Base-by-base conservation (phyloP, 2,888 invertebrate genomes). In the Drosophila kambysellisi region DNA sequence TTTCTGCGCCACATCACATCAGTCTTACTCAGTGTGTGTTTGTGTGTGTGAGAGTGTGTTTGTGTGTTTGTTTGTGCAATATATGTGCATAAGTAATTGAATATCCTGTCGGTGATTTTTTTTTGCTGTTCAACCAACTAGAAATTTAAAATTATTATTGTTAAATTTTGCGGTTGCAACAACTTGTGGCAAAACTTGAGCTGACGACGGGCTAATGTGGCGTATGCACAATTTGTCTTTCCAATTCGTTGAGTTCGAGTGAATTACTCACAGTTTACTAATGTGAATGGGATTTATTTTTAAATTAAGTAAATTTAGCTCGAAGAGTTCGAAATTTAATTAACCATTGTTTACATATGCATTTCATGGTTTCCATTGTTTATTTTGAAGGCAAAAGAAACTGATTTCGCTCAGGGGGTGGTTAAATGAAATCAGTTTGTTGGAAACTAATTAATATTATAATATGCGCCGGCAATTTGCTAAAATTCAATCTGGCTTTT, bases 371-470 rank as follows among this genome's bases (percentile, higher is more conserved):
- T 65, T 57, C 53, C 60, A 39, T 70, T 72, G 60, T 60, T 81
- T 64, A 63, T 74, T 56, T 30, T 48, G 1, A 11, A n/a, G 51
- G 41, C 69, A 43, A 46, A 59, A 50, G 53, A 43, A 4, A 48
- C 48, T 8, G 30, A 12, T 43, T 15, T 12, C 3, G 50, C 67
- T 12, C 37, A 48, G 35, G 35, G 43, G 32, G 58, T 11, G 30
- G 30, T 30, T 51, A 43, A 68, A 29, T 43, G 52, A 56, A 86
- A 67, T 70, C 75, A 80, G 83, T 82, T 84, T 74, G 79, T 53
- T 35, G 35, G 57, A 71, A 87, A 84, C 67, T 82, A 84, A 88
- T 87, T 84, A 82, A 70, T 68, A 70, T 59, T 64, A 76, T 62
- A n/a, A n/a, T n/a, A 35, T 37, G 65, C 66, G 48, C 7, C 30